Evolutionary conservation across 2,888 invertebrate species (phyloP).

Genomic region (Parascotia fuliginaria): DNA sequence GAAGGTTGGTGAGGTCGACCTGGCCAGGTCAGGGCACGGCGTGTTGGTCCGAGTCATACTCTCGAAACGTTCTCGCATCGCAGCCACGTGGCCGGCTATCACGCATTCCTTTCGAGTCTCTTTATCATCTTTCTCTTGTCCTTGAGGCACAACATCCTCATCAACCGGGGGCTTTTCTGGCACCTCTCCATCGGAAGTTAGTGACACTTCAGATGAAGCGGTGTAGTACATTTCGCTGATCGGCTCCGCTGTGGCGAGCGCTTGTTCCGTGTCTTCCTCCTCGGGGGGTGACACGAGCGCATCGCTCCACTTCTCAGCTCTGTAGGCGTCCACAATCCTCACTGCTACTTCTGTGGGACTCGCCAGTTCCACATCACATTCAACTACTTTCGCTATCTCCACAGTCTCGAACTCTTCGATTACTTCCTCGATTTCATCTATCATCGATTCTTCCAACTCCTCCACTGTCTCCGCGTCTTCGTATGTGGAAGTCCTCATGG

Average conservation of each 20-base stretch:
- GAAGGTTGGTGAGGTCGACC: constrained; percentile 63
- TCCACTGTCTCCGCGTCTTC: constrained; percentile 40
- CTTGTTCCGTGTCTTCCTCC: constrained; percentile 52
- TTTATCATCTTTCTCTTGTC: constrained; percentile 51
- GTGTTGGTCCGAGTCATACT: constrained; percentile 79
- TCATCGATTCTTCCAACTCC: constrained; percentile 4
- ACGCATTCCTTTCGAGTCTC: constrained; percentile 55
- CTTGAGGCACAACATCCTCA: constrained; percentile 38
- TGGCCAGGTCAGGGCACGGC: constrained; percentile 67
- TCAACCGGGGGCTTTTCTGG: constrained; percentile 46
- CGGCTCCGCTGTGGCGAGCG: constrained; percentile 52
- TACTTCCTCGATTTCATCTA: constrained; percentile 21
- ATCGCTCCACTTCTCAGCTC: constrained; percentile 58
- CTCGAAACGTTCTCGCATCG: constrained; percentile 81
- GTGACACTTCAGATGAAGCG: constrained; percentile 74
- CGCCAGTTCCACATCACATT: constrained; percentile 43
- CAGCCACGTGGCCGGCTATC: constrained; percentile 81
- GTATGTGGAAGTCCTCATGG: constrained; percentile 75
- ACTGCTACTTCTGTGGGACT: constrained; percentile 59
- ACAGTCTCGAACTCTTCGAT: constrained; percentile 14
- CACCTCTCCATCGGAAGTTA: constrained; percentile 66
- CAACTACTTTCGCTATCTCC: constrained; percentile 28
- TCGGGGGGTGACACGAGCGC: constrained; percentile 58
- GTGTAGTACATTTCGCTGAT: constrained; percentile 75
- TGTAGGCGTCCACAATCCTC: constrained; percentile 49